Evolutionary conservation across 2,113 vertebrate genomes (phyloP).

Genomic region (Archilochus colubris): DNA sequence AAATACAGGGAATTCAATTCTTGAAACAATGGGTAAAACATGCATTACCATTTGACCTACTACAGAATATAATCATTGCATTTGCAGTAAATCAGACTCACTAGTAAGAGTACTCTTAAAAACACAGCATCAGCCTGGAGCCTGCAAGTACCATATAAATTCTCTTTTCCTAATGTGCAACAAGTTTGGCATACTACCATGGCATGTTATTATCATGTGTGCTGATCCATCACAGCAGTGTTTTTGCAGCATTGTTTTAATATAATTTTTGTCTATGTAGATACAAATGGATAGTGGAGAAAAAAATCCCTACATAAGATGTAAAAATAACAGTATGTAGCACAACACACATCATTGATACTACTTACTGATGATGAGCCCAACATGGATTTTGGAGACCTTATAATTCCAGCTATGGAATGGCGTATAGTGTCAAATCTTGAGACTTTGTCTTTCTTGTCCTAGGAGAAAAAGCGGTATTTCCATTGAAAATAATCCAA

Average conservation of each 20-base stretch:
- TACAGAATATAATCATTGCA: background rate
- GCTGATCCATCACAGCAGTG: background rate
- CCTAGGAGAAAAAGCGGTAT: slow-evolving; percentile 75
- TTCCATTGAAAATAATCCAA: background rate
- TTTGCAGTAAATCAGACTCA: background rate
- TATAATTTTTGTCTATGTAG: background rate
- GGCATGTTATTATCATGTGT: background rate
- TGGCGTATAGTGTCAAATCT: slow-evolving; percentile 94
- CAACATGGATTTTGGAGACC: slow-evolving; percentile 88
- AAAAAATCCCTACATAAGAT: background rate
- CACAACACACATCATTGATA: background rate
- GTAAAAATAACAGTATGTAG: background rate
- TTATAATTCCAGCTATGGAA: slow-evolving; percentile 95
- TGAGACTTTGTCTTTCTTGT: slow-evolving; percentile 93
- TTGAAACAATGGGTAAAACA: background rate
- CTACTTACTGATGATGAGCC: slow-evolving; percentile 90
- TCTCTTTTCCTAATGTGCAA: background rate
- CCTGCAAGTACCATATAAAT: background rate
- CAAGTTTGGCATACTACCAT: background rate
- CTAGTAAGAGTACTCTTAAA: background rate
- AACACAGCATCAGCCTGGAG: background rate
- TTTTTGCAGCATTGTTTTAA: background rate
- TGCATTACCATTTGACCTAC: background rate
- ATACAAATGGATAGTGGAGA: background rate
- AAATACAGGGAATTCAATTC: background rate